These are phyloP conservation scores for Pseudochaenichthys georgianus DNA, from an alignment of 2,797 vertebrate species.

Conservation along the genomic window DNA sequence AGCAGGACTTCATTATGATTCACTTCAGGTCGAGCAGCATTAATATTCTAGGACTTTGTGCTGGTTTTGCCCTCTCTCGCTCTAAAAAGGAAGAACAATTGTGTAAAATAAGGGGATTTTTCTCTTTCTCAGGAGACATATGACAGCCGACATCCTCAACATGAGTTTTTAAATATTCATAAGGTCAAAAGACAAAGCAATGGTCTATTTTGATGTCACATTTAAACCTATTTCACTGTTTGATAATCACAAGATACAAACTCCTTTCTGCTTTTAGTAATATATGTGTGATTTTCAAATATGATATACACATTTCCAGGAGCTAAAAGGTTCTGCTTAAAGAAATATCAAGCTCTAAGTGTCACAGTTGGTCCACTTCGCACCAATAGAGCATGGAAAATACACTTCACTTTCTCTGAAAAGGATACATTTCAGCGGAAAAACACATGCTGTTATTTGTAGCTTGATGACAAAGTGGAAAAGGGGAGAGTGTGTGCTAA, in stretches of 20 bases:
- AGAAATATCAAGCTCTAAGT: not conserved
- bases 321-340: not conserved
- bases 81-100: not conserved
- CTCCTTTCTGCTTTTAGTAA: not conserved
- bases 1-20: slow-evolving; percentile 37
- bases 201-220: not conserved
- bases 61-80: not conserved
- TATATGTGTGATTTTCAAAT: not conserved
- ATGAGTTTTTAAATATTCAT: slow-evolving; percentile 1
- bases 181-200: not conserved
- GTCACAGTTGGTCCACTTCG: not conserved
- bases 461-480: not conserved
- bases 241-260: not conserved
- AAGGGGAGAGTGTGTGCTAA: not conserved
- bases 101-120: not conserved
- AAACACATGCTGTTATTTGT: not conserved
- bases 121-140: not conserved
- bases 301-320: not conserved
- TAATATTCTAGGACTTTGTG: slow-evolving; percentile 37
- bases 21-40: slow-evolving; percentile 36
- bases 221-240: not conserved
- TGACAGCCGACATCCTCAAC: not conserved
- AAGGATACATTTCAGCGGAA: not conserved
- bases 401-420: too few relatives aligned
- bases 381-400: not conserved